Evolutionary conservation across 2,888 invertebrate genomes (phyloP).

Genomic region (Lithophane semibrunnea): DNA sequence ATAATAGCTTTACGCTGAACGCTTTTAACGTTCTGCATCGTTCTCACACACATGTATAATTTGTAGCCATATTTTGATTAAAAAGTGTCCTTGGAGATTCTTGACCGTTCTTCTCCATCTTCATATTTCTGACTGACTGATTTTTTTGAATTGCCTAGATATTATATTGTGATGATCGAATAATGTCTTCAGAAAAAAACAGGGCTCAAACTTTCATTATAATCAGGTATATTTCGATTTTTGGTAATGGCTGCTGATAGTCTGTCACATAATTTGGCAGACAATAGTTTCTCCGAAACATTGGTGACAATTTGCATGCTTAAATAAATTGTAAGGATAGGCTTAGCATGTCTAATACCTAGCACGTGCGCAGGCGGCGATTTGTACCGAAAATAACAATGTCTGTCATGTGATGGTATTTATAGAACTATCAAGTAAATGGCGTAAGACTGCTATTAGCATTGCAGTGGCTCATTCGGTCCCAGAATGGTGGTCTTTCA

Average conservation of each 20-base stretch:
- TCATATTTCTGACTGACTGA: too few species aligned
- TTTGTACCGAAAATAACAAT: constrained; percentile 43
- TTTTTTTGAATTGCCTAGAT: too few species aligned
- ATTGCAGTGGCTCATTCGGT: not conserved
- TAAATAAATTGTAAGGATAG: constrained; percentile 48
- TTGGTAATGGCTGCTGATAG: not conserved
- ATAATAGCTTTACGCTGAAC: too few species aligned
- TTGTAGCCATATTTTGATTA: too few species aligned
- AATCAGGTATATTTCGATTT: constrained; percentile 1
- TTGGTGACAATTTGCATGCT: constrained; percentile 49
- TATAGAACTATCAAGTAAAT: constrained; percentile 19
- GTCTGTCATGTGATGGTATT: constrained; percentile 25
- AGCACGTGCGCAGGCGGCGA: constrained; percentile 48
- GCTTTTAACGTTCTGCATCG: too few species aligned
- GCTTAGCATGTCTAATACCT: constrained; percentile 51
- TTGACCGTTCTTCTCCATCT: too few species aligned
- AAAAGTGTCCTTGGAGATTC: too few species aligned
- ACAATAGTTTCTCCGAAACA: constrained; percentile 52
- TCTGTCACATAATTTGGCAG: constrained; percentile 44
- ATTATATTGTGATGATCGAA: too few species aligned
- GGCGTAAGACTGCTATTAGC: not conserved
- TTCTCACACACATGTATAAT: too few species aligned
- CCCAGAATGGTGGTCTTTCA: not conserved
- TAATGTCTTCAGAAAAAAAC: too few species aligned
- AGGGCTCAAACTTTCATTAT: too few species aligned